Conservation (phyloP, 2,113 vertebrate species). For the Ibidorhyncha struthersii region DNA sequence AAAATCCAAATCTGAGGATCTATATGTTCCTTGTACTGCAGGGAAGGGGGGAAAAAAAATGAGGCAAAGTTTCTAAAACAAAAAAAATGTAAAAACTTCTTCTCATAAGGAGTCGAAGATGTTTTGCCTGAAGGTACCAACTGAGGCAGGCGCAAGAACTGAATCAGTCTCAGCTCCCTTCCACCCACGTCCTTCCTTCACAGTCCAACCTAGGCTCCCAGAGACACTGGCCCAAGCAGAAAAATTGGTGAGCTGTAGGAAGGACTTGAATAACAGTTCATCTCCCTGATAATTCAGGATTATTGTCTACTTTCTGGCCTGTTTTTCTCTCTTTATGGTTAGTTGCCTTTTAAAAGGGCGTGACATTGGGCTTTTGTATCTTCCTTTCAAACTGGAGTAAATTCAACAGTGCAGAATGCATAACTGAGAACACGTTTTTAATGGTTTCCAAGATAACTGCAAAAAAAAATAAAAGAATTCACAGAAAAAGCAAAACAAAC, state of each 20-base stretch:
- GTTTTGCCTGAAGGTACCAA: not conserved
- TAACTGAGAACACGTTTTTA: not conserved
- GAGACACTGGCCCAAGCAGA: fast-evolving
- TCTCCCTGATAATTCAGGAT: not conserved
- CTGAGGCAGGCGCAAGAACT: not conserved
- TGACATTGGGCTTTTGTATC: not conserved
- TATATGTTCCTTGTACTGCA: not conserved
- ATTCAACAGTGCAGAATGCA: not conserved
- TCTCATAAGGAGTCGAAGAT: not conserved
- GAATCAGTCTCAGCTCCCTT: not conserved
- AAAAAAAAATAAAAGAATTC: not conserved
- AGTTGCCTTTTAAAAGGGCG: not conserved
- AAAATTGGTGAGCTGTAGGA: not conserved
- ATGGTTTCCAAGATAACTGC: not conserved
- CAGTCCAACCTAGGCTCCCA: not conserved
- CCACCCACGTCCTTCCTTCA: not conserved
- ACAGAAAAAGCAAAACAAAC: no score
- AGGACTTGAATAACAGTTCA: not conserved
- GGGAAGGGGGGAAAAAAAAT: not conserved
- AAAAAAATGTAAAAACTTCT: not conserved
- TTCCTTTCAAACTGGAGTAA: not conserved
- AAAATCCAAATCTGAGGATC: not conserved
- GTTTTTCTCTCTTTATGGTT: not conserved
- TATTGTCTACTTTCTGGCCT: not conserved
- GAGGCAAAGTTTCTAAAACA: not conserved